phyloP scores from a whole-genome alignment of 1,140 invertebrate genomes.

The Holotrichia oblita region DNA sequence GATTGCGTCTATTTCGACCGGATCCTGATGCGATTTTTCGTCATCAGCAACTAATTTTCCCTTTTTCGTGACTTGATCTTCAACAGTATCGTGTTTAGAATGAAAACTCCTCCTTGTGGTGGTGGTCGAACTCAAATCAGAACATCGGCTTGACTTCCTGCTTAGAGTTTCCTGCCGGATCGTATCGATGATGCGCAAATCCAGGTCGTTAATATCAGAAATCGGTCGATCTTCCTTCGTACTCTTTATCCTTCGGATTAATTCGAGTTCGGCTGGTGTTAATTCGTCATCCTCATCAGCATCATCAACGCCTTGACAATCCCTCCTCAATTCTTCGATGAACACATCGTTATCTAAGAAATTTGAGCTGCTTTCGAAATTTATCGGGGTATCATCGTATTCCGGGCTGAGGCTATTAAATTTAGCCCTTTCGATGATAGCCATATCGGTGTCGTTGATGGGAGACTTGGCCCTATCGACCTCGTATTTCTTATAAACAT shows the following conservation, averaged over 20 bases:
- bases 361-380: not conserved
- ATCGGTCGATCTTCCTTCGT: not conserved
- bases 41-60: too few relatives aligned
- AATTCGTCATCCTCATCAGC: not conserved
- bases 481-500: conserved; percentile 31
- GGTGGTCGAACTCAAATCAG: not conserved
- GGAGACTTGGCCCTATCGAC: conserved; percentile 23
- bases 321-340: not conserved
- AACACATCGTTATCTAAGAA: not conserved
- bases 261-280: not conserved
- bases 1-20: too few relatives aligned
- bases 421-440: conserved; percentile 40
- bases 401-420: conserved; percentile 1
- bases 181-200: conserved; percentile 39
- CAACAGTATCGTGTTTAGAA: not conserved
- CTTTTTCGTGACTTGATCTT: not conserved
- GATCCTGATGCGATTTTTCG: too few relatives aligned
- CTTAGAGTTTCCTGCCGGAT: not conserved
- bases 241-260: not conserved
- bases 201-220: conserved; percentile 40
- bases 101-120: not conserved
- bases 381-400: not conserved
- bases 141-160: not conserved
- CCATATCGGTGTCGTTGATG: conserved; percentile 38
- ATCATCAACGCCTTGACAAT: not conserved